These are phyloP conservation scores for Cerastis leucographa DNA, from an alignment of 2,888 invertebrate genomes.

Conservation along the genomic window DNA sequence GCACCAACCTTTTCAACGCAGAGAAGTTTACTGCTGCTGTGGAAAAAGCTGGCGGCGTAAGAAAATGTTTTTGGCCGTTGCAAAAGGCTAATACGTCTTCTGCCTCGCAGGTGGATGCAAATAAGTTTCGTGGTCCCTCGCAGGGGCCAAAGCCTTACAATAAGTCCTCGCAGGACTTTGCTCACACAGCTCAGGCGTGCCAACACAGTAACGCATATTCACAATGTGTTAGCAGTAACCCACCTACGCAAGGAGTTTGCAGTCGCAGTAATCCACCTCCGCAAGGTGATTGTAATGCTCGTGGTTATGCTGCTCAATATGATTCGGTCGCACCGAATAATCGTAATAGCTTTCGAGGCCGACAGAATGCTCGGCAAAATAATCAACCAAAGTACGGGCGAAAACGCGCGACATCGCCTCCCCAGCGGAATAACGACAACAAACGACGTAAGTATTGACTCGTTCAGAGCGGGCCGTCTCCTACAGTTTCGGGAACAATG, in stretches of 20 bases:
- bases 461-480: constrained; percentile 4
- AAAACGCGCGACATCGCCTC: not conserved
- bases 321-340: no score
- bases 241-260: not conserved
- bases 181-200: not conserved
- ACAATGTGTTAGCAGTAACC: not conserved
- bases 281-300: not conserved
- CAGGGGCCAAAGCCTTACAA: not conserved
- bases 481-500: constrained; percentile 9
- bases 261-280: not conserved
- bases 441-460: not conserved
- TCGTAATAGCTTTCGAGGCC: not conserved
- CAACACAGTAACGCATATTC: not conserved
- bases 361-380: not conserved
- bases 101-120: not conserved
- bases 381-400: not conserved
- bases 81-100: not conserved
- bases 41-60: not conserved
- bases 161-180: not conserved
- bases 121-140: not conserved
- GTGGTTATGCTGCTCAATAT: not conserved
- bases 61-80: constrained; percentile 1
- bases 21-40: not conserved
- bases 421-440: not conserved
- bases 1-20: not conserved